A percentile compares a stretch with the other conserved stretches of the same genome.
These are phyloP conservation scores for Drosophila diplacantha DNA, from an alignment of 2,888 invertebrate species.

Conservation along the genomic window DNA sequence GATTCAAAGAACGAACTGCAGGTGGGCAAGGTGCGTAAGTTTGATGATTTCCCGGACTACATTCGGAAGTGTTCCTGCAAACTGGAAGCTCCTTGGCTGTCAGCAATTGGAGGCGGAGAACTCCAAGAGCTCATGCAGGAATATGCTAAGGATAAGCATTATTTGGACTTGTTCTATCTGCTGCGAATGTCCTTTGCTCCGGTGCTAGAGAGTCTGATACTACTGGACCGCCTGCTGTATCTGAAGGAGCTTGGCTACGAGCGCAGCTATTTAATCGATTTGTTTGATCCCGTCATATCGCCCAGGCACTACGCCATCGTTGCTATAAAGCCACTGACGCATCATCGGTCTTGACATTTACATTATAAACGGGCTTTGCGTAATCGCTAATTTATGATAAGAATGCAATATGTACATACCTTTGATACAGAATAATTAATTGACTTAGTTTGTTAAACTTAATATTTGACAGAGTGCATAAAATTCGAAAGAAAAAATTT, in stretches of 20 bases:
- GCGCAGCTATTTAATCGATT: constrained; percentile 83
- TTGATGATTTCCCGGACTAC: constrained; percentile 84
- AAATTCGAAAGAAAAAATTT: neutral
- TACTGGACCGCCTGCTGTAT: constrained; percentile 89
- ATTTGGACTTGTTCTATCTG: constrained; percentile 86
- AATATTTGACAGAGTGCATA: neutral
- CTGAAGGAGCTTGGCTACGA: constrained; percentile 82
- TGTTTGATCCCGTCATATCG: constrained; percentile 91
- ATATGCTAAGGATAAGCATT: constrained; percentile 79
- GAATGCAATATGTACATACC: constrained; percentile 6
- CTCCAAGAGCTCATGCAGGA: constrained; percentile 77
- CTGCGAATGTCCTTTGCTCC: constrained; percentile 87
- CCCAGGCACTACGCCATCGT: constrained; percentile 81
- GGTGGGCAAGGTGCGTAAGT: constrained; percentile 83
- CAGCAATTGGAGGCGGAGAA: constrained; percentile 78
- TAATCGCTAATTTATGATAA: neutral
- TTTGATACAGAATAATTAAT: neutral
- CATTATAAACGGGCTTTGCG: neutral
- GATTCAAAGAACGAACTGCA: constrained; percentile 78
- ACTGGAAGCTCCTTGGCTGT: constrained; percentile 76
- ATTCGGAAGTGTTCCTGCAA: constrained; percentile 83
- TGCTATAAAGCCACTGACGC: constrained; percentile 51
- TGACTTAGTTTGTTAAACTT: neutral
- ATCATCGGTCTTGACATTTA: neutral
- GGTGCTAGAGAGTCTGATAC: constrained; percentile 87